Base-by-base conservation (phyloP, 2,888 invertebrate species). In the Caenorhabditis becei region DNA sequence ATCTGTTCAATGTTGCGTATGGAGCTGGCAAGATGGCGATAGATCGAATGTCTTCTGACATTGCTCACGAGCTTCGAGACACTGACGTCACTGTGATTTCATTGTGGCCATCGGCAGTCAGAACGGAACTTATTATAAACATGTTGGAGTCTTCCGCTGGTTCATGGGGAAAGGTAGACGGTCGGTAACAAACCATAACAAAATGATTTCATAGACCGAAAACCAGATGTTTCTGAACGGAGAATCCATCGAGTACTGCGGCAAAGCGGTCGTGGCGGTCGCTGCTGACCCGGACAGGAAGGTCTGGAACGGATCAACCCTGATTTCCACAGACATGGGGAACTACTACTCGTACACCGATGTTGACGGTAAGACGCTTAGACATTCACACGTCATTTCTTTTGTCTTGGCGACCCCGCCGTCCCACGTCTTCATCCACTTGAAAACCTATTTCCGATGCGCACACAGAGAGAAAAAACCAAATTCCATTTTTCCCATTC, bases 31-130 rank as follows among this genome's bases (percentile, higher is more conserved):
- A 92, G 75, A 78, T 82, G 53, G 80, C 92, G 88, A 87, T 88
- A 59, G 92, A 93, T 81, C 87, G 92, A 24, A 92, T 93, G 92
- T 91, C 92, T 0, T 91, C 91, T 0, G 93, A 93, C 82, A 92
- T 92, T 84, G 92, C 90, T 0, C 47, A 88, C 18, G 93, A 93
- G 77, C 86, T 92, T 37, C 81, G 84, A 51, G 89, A 91, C 44
- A 84, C 91, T 54, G 88, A 91, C 61, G 91, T 93, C 7, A 89
- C 92, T 2, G 90, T 86, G 20, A 80, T 93, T n/a, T 92, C 92
- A 62, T 82, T 93, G 1, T 93, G 92, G 92, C 92, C 93, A 0
- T 92, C 92, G 16, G 88, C 91, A 10, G 92, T 92, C 0, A 84
- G 87, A 59, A 85, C 85, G 1, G 87, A 87, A 53, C 58, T 81